These are phyloP conservation scores for Unio delphinus DNA, from an alignment of 2,888 invertebrate genomes.

Conservation along the genomic window DNA sequence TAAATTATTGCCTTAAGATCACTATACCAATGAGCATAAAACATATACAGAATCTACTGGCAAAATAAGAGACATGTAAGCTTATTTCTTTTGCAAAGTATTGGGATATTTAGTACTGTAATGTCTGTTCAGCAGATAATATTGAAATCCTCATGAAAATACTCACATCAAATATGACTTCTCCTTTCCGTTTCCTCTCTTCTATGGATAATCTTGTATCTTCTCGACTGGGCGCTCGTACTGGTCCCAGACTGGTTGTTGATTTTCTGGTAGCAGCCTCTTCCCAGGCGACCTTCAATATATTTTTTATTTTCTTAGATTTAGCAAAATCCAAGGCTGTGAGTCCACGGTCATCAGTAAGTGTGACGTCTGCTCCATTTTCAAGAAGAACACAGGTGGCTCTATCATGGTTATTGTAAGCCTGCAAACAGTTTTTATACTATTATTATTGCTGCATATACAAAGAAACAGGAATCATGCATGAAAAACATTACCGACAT, in stretches of 20 bases:
- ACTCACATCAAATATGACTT: slow-evolving; percentile 67
- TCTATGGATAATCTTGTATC: slow-evolving; percentile 36
- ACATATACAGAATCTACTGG: no score
- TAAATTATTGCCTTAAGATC: no score
- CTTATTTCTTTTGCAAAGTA: background rate
- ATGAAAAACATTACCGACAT: no score
- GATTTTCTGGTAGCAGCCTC: slow-evolving; percentile 51
- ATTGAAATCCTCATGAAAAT: background rate
- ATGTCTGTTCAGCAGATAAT: no score
- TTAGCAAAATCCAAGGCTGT: slow-evolving; percentile 67
- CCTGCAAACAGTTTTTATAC: slow-evolving; percentile 40
- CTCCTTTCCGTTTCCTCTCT: slow-evolving; percentile 44
- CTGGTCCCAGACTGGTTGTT: slow-evolving; percentile 48
- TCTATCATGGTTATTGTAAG: slow-evolving; percentile 64
- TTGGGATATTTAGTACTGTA: no score
- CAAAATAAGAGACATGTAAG: slow-evolving; percentile 3
- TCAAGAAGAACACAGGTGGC: slow-evolving; percentile 58
- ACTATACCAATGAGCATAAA: no score
- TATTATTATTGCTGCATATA: no score
- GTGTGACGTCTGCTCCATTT: slow-evolving; percentile 64
- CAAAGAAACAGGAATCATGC: no score
- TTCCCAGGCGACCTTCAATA: slow-evolving; percentile 63
- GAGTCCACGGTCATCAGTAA: slow-evolving; percentile 65
- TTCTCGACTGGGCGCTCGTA: slow-evolving; percentile 41
- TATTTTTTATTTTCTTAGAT: slow-evolving; percentile 60